A percentile compares a stretch with the other conserved stretches of the same genome.
phyloP scores from a whole-genome alignment of 1,140 invertebrate genomes.

The Reticulitermes speratus region DNA sequence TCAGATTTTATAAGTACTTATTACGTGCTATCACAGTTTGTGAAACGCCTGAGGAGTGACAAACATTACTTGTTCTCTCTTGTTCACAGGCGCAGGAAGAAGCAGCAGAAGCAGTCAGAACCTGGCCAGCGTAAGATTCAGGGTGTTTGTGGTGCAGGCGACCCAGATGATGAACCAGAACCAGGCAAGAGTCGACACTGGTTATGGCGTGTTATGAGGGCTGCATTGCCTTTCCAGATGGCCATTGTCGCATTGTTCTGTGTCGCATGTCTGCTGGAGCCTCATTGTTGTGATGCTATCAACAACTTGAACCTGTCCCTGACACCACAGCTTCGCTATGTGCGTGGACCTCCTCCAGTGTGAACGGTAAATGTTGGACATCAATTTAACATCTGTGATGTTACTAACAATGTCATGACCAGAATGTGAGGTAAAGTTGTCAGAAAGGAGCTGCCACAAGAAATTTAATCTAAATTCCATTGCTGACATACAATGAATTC shows the following conservation, averaged over 20 bases:
- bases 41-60: no score
- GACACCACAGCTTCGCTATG: conserved; percentile 79
- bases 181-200: conserved; percentile 55
- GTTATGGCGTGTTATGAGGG: conserved; percentile 73
- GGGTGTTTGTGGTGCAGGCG: background rate
- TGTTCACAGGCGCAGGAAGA: background rate
- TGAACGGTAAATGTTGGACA: conserved; percentile 46
- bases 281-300: conserved; percentile 79
- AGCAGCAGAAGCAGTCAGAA: background rate
- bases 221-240: conserved; percentile 77
- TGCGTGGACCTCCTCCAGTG: conserved; percentile 80
- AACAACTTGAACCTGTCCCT: conserved; percentile 80
- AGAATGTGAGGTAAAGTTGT: no score
- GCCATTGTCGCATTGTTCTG: conserved; percentile 78
- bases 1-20: no score
- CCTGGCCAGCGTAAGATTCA: background rate
- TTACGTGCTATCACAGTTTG: no score
- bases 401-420: background rate
- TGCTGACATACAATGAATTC: no score
- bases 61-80: background rate
- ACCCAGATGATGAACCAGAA: conserved; percentile 40
- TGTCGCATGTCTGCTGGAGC: conserved; percentile 77
- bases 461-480: no score
- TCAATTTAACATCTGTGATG: background rate
- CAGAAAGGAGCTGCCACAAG: background rate